Base-by-base conservation (phyloP, 2,888 invertebrate species). In the Syrphus vitripennis region DNA sequence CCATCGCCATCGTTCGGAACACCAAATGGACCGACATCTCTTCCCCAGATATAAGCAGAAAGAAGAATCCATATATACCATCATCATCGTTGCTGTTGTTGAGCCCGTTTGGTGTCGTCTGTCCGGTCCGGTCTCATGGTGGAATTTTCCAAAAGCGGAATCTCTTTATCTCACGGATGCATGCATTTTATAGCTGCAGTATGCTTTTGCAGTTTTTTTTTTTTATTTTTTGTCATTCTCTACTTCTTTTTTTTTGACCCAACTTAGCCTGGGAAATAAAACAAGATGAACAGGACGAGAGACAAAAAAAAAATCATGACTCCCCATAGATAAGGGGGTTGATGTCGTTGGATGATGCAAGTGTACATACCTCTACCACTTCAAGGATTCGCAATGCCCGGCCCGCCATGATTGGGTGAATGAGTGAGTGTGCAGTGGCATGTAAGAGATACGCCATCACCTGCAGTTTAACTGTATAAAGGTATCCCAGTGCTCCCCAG, bases 81-180 rank as follows among this genome's bases (percentile, higher is more conserved):
- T 14, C 59, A 48, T 65, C 29, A n/a, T n/a, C n/a, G n/a, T n/a
- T n/a, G n/a, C n/a, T n/a, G 14, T 65, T 14, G 21, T 31, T 34
- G 9, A 67, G n/a, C 48, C 57, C 12, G 24, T 26, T 67, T 3
- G 14, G 2, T n/a, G 14, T 63, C 5, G 26, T 53, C 6, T 10
- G 57, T 19, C 29, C 55, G 5, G 40, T 16, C n/a, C n/a, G 3
- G 45, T 21, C 53, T 53, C 63, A 34, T 72, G 53, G 67, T 31
- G 57, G 31, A 37, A 57, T 72, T 79, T 67, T 12, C 16, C 55
- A 59, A 74, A 74, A 77, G 24, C 42, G 63, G 31, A 83, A 75
- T 83, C 75, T 80, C 57, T 75, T 79, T 83, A 83, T 79, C 83
- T 57, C 63, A 80, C 21, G 79, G 83, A 63, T 83, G 83, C 75